These are phyloP conservation scores for Pycnomerus fuliginosus DNA, from an alignment of 2,888 invertebrate genomes.

Conservation along the genomic window DNA sequence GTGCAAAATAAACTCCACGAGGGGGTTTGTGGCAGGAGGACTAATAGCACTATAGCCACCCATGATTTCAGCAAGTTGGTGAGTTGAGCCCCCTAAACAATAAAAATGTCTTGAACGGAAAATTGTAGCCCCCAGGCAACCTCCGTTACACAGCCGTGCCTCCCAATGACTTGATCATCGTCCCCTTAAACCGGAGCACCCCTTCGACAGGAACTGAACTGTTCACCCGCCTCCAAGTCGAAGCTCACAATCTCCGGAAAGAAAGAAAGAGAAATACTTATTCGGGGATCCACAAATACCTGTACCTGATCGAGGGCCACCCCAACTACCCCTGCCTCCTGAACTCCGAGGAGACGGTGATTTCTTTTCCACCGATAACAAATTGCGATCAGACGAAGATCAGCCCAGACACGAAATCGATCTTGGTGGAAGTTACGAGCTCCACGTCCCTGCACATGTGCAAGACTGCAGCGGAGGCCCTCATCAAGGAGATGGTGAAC, in stretches of 20 bases:
- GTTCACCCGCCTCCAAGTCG: constrained; percentile 67
- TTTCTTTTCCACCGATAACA: constrained; percentile 86
- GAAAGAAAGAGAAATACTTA: constrained; percentile 81
- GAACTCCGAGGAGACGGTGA: constrained; percentile 64
- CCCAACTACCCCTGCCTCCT: constrained; percentile 70
- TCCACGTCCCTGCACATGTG: constrained; percentile 64
- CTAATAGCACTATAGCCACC: constrained; percentile 78
- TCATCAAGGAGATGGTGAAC: constrained; percentile 64
- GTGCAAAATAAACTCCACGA: constrained; percentile 78
- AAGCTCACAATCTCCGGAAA: constrained; percentile 74
- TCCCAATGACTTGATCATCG: constrained; percentile 65
- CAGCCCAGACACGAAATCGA: constrained; percentile 62
- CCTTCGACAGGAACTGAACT: constrained; percentile 66
- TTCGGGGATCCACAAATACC: constrained; percentile 81
- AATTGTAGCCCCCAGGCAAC: constrained; percentile 53
- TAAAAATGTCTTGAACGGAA: not conserved
- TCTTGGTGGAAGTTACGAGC: constrained; percentile 78
- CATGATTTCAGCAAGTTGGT: constrained; percentile 71
- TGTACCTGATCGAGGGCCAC: constrained; percentile 76
- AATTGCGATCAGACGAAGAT: constrained; percentile 83
- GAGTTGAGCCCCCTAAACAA: constrained; percentile 11
- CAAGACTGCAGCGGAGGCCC: constrained; percentile 65
- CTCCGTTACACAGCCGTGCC: constrained; percentile 67
- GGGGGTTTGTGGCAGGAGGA: constrained; percentile 74
- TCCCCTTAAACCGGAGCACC: constrained; percentile 64